phyloP scores from a whole-genome alignment of 1,140 invertebrate genomes.

The Anastatus disparis region DNA sequence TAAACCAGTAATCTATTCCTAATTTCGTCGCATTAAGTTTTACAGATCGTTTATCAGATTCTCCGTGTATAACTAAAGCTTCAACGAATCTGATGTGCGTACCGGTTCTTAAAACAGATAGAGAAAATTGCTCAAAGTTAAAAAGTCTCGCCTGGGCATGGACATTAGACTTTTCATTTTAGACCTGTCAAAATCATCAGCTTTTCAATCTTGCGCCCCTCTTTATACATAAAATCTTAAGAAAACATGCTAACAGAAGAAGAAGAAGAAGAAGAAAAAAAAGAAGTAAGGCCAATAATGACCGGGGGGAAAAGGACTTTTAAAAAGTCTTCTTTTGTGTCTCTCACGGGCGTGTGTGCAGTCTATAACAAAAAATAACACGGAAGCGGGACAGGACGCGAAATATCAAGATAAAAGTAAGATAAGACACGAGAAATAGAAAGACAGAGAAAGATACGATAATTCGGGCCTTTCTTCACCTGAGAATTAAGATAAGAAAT shows the following conservation, averaged over 20 bases:
- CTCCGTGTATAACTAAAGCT: too few relatives aligned
- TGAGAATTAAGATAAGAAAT: conserved; percentile 50
- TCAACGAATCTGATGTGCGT: too few relatives aligned
- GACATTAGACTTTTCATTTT: too few relatives aligned
- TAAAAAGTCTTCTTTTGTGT: background rate
- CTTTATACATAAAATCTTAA: conserved; percentile 1
- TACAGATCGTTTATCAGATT: conserved; percentile 9
- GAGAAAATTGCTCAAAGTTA: conserved; percentile 20
- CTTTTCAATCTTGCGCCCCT: background rate
- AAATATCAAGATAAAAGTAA: conserved; percentile 48
- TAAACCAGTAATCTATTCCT: too few relatives aligned
- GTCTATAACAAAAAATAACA: conserved; percentile 47
- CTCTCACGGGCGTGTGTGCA: background rate
- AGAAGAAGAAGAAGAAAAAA: too few relatives aligned
- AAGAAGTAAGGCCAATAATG: conserved; percentile 27
- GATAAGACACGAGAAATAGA: conserved; percentile 11
- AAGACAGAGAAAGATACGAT: background rate
- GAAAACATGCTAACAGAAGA: background rate
- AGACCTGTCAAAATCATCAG: conserved; percentile 19
- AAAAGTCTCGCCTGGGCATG: conserved; percentile 5
- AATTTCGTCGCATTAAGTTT: too few relatives aligned
- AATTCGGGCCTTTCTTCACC: conserved; percentile 45
- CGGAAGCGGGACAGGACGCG: conserved; percentile 44
- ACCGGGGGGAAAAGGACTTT: too few relatives aligned
- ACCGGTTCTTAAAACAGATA: too few relatives aligned